Evolutionary conservation across 2,797 vertebrate genomes (phyloP).

Genomic region (Microctenopoma steveboyesi): DNA sequence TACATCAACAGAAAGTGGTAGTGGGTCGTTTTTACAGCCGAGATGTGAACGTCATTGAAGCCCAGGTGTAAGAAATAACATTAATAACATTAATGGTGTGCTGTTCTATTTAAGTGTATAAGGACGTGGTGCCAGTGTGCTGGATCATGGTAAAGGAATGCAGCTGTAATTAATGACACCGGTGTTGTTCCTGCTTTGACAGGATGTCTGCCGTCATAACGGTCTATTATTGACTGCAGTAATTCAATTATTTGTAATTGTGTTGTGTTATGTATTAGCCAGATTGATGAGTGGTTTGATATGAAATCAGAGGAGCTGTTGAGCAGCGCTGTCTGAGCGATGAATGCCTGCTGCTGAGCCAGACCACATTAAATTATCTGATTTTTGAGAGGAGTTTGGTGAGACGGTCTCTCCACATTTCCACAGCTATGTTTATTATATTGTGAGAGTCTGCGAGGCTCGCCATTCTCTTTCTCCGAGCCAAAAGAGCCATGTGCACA

Average conservation of each 20-base stretch:
- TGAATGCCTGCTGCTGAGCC: conserved; percentile 20
- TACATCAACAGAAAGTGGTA: too few species aligned
- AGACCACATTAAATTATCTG: conserved; percentile 41
- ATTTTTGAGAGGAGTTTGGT: conserved; percentile 26
- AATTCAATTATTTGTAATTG: background rate
- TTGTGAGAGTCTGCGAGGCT: conserved; percentile 21
- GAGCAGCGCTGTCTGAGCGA: conserved; percentile 21
- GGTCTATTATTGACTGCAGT: background rate
- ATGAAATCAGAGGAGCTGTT: conserved; percentile 26
- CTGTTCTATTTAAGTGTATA: too few species aligned
- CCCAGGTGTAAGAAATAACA: too few species aligned
- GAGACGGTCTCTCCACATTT: conserved; percentile 29
- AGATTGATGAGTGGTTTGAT: conserved; percentile 26
- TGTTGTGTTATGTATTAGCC: background rate
- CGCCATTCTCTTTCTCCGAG: conserved; percentile 24
- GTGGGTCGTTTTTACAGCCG: too few species aligned
- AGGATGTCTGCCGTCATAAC: background rate
- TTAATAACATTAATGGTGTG: too few species aligned
- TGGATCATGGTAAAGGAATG: conserved; percentile 6
- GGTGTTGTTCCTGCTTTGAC: background rate
- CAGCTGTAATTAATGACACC: conserved; percentile 1
- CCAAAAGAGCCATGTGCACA: conserved; percentile 65
- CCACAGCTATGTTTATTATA: conserved; percentile 42
- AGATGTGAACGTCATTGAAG: too few species aligned
- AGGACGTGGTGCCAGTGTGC: background rate